A percentile compares a stretch with the other conserved stretches of the same genome.
Evolutionary conservation across 2,888 invertebrate genomes (phyloP).

Genomic region (Drosophila seclusa): DNA sequence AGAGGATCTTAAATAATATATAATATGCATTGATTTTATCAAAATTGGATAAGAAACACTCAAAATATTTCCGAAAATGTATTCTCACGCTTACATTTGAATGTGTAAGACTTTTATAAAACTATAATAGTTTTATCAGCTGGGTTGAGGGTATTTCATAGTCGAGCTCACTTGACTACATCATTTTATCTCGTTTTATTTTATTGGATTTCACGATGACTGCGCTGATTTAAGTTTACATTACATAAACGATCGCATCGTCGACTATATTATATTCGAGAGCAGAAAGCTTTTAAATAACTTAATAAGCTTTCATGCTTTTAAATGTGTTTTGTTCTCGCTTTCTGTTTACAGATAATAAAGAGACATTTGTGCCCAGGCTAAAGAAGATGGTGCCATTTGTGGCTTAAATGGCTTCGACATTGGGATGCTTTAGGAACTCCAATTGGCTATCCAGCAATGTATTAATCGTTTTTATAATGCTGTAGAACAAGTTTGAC

Average conservation of each 20-base stretch:
- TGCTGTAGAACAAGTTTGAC: fast-evolving
- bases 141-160: neutral
- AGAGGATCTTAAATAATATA: neutral
- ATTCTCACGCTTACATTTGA: neutral
- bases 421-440: slow-evolving; percentile 60
- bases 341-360: neutral
- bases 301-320: neutral
- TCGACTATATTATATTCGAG: neutral
- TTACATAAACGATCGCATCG: neutral
- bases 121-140: neutral
- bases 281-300: slow-evolving; percentile 1
- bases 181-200: neutral
- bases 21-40: neutral
- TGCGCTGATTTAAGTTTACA: neutral
- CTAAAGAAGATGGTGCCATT: slow-evolving; percentile 84
- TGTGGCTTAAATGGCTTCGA: slow-evolving; percentile 69
- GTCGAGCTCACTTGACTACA: neutral
- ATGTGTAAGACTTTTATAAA: neutral
- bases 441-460: slow-evolving; percentile 63
- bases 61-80: neutral
- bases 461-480: neutral
- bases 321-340: neutral
- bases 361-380: slow-evolving; percentile 84
- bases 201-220: neutral
- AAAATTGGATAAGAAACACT: neutral